Evolutionary conservation across 2,888 invertebrate species (phyloP).

Genomic region (Mystacides longicornis): DNA sequence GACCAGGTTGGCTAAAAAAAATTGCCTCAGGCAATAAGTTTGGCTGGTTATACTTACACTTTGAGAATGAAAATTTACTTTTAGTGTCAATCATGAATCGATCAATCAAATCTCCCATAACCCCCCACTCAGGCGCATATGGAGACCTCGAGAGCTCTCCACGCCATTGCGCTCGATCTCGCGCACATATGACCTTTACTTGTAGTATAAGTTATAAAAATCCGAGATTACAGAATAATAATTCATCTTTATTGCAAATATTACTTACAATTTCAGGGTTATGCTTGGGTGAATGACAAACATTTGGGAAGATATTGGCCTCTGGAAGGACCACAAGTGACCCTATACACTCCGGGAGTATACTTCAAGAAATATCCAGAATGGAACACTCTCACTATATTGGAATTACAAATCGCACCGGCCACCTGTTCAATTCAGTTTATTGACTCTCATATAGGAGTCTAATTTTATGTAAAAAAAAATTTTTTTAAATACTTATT

Average conservation of each 20-base stretch:
- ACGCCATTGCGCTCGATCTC: too few relatives aligned
- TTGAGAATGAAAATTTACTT: too few relatives aligned
- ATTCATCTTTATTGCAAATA: neutral
- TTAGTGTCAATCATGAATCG: too few relatives aligned
- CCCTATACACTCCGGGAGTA: conserved; percentile 75
- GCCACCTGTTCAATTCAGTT: neutral
- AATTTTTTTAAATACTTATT: too few relatives aligned
- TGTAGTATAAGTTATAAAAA: too few relatives aligned
- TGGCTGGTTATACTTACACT: too few relatives aligned
- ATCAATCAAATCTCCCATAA: too few relatives aligned
- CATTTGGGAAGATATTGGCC: conserved; percentile 84
- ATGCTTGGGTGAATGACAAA: conserved; percentile 76
- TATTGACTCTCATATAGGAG: neutral
- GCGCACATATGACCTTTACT: too few relatives aligned
- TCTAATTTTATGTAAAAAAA: neutral
- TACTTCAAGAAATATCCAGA: conserved; percentile 48
- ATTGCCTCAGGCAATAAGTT: too few relatives aligned
- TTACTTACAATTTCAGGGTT: conserved; percentile 45
- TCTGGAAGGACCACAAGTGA: conserved; percentile 69
- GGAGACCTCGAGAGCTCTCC: too few relatives aligned
- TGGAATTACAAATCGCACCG: conserved; percentile 50
- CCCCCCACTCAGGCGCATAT: too few relatives aligned
- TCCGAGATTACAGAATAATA: neutral
- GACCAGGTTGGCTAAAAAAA: too few relatives aligned
- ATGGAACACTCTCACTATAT: conserved; percentile 49